Conservation (phyloP, 2,888 invertebrate genomes). For the Pseudococcus viburni region DNA sequence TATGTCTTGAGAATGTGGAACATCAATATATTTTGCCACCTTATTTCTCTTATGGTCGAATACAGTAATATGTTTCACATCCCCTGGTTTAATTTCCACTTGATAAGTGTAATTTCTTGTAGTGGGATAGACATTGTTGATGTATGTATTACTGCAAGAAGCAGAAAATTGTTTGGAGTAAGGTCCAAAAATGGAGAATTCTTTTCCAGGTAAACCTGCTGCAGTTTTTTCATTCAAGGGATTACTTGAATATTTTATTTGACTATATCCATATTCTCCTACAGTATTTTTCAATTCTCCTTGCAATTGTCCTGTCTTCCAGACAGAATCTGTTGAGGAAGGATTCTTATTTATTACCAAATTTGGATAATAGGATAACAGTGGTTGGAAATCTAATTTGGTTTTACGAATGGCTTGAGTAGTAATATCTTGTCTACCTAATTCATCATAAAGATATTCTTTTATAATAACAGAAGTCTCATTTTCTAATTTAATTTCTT, state of each 20-base stretch:
- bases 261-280: neutral
- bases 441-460: neutral
- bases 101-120: neutral
- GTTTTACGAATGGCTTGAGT: neutral
- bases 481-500: neutral
- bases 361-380: neutral
- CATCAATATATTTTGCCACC: neutral
- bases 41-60: neutral
- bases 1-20: neutral
- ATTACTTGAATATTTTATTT: neutral
- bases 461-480: neutral
- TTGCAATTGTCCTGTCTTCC: neutral
- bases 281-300: neutral
- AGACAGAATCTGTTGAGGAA: neutral
- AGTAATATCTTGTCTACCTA: neutral
- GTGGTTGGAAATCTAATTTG: neutral
- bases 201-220: neutral
- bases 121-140: neutral
- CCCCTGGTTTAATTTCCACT: neutral
- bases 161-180: neutral
- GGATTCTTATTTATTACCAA: neutral
- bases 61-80: neutral
- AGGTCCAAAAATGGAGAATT: neutral
- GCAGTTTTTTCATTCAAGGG: neutral
- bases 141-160: neutral